phyloP scores from a whole-genome alignment of 2,888 invertebrate genomes.

The Lepidonotus clava region DNA sequence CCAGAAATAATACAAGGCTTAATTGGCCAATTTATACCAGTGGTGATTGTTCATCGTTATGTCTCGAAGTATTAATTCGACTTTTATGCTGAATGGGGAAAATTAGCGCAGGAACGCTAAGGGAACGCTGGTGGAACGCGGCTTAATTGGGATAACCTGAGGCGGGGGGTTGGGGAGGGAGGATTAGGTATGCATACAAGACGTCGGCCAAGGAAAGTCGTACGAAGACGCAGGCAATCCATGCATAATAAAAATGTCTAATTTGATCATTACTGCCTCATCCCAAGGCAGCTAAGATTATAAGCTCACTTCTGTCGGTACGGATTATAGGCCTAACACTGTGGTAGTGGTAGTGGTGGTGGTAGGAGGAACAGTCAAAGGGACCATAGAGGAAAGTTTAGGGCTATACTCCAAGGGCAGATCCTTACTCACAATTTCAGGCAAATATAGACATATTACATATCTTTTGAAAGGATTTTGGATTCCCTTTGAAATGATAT shows the following conservation, averaged over 20 bases:
- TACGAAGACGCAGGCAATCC: too few species aligned
- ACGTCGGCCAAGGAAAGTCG: too few species aligned
- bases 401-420: too few species aligned
- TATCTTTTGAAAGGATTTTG: too few species aligned
- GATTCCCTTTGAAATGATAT: too few species aligned
- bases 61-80: background rate
- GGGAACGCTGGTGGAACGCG: too few species aligned
- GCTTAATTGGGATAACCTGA: too few species aligned
- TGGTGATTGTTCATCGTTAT: background rate
- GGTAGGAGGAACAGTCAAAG: background rate
- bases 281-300: background rate
- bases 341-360: background rate
- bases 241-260: background rate
- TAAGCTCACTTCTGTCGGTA: background rate
- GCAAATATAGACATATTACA: too few species aligned
- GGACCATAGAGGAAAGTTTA: too few species aligned
- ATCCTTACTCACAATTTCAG: too few species aligned
- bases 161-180: too few species aligned
- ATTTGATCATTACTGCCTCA: constrained; percentile 9
- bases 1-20: background rate
- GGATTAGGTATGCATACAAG: too few species aligned
- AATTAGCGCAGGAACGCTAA: background rate
- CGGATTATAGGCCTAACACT: background rate
- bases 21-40: background rate
- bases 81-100: background rate